Evolutionary conservation across 2,888 invertebrate genomes (phyloP).

Genomic region (Monoplex corrugatus): DNA sequence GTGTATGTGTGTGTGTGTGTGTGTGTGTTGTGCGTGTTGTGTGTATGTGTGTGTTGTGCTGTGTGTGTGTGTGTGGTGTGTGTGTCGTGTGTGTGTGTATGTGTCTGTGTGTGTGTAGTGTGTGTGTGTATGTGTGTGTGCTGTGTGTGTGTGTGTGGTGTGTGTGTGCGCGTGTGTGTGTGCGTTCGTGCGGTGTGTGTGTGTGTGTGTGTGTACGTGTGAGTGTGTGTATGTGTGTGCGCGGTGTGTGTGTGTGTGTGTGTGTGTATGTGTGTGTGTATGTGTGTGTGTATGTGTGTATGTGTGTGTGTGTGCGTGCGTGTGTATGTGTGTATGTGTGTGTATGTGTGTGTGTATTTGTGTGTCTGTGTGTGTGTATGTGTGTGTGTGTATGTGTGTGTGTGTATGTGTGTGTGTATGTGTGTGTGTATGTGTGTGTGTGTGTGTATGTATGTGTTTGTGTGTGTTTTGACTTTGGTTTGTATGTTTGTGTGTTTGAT

Average conservation of each 20-base stretch:
- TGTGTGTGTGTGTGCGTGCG: neutral
- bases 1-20: conserved; percentile 6
- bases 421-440: too few relatives aligned
- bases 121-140: neutral
- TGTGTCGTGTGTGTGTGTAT: too few relatives aligned
- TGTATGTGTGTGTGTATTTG: neutral
- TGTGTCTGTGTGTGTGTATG: neutral
- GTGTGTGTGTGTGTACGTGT: neutral
- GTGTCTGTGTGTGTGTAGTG: too few relatives aligned
- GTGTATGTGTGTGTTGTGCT: too few relatives aligned
- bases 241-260: conserved; percentile 6
- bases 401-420: neutral
- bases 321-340: neutral
- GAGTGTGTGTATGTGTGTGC: neutral
- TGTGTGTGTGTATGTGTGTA: neutral
- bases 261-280: conserved; percentile 18
- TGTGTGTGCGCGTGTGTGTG: neutral
- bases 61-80: too few relatives aligned
- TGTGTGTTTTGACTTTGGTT: neutral
- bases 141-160: neutral
- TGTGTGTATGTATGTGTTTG: neutral
- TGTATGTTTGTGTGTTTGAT: too few relatives aligned
- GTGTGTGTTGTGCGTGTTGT: neutral
- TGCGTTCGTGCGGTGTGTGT: neutral
- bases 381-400: neutral